phyloP scores from a whole-genome alignment of 2,888 invertebrate genomes.

The Saturnia pavonia region DNA sequence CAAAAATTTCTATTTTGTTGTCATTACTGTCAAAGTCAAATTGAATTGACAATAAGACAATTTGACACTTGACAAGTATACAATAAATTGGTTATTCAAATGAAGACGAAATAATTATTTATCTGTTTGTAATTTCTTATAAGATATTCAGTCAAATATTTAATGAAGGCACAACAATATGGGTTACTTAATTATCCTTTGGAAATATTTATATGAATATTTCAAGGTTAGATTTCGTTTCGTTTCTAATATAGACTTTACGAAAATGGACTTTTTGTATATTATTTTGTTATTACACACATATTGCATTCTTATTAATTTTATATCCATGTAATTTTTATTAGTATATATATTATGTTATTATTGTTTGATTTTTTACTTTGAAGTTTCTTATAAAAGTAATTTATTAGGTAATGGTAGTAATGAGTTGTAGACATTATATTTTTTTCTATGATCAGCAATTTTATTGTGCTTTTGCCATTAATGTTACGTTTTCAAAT shows the following conservation, averaged over 20 bases:
- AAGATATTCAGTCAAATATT: not conserved
- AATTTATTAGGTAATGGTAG: not conserved
- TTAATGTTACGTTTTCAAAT: not conserved
- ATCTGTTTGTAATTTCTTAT: slow-evolving; percentile 13
- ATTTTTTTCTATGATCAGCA: not conserved
- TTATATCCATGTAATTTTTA: not conserved
- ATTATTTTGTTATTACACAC: not conserved
- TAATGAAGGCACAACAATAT: slow-evolving; percentile 27
- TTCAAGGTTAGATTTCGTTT: slow-evolving; percentile 40
- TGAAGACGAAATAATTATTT: slow-evolving; percentile 8
- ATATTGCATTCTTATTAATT: too few species aligned
- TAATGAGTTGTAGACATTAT: not conserved
- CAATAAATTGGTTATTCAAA: not conserved
- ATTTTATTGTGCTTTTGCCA: not conserved
- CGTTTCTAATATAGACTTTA: too few species aligned
- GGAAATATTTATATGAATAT: slow-evolving; percentile 39
- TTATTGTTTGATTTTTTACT: not conserved
- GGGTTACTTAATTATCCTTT: slow-evolving; percentile 41
- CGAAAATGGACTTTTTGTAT: not conserved
- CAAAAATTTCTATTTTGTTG: not conserved
- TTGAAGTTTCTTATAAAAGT: not conserved
- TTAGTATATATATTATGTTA: not conserved
- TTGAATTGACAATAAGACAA: not conserved
- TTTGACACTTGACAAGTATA: not conserved
- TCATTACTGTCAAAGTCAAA: slow-evolving; percentile 6